Evolutionary conservation across 1,140 invertebrate species (phyloP).

Genomic region (Formica exsecta): DNA sequence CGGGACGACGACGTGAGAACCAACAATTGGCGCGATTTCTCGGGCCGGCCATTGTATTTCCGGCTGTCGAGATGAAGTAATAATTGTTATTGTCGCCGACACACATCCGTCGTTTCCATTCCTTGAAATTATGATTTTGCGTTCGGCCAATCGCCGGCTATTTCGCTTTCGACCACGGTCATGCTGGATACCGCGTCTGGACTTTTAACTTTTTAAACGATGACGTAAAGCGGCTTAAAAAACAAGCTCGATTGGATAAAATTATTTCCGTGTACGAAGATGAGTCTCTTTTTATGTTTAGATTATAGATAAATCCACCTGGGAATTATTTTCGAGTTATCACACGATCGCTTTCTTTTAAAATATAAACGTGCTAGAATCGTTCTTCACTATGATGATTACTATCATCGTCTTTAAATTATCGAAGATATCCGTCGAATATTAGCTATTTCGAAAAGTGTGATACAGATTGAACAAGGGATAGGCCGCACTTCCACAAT

Average conservation of each 20-base stretch:
- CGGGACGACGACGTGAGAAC: slow-evolving; percentile 55
- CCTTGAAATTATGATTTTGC: slow-evolving; percentile 15
- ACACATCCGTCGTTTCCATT: slow-evolving; percentile 19
- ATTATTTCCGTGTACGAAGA: slow-evolving; percentile 22
- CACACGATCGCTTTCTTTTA: neutral
- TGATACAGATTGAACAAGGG: slow-evolving; percentile 4
- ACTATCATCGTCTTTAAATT: neutral
- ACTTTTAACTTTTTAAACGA: slow-evolving; percentile 35
- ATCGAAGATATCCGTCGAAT: neutral
- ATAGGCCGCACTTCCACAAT: slow-evolving; percentile 14
- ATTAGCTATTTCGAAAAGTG: neutral
- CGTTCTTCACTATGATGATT: neutral
- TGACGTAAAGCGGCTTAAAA: slow-evolving; percentile 42
- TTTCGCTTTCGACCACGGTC: slow-evolving; percentile 7
- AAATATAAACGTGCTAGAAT: neutral
- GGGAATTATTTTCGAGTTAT: neutral
- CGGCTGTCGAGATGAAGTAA: slow-evolving; percentile 44
- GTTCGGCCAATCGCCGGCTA: slow-evolving; percentile 3
- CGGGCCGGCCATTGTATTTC: slow-evolving; percentile 60
- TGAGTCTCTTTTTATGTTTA: neutral
- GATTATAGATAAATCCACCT: neutral
- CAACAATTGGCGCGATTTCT: slow-evolving; percentile 67
- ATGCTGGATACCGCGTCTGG: neutral
- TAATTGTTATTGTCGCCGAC: slow-evolving; percentile 54
- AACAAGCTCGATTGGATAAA: slow-evolving; percentile 18